Evolutionary conservation across 2,888 invertebrate species (phyloP).

Genomic region (Ochropleura plecta): DNA sequence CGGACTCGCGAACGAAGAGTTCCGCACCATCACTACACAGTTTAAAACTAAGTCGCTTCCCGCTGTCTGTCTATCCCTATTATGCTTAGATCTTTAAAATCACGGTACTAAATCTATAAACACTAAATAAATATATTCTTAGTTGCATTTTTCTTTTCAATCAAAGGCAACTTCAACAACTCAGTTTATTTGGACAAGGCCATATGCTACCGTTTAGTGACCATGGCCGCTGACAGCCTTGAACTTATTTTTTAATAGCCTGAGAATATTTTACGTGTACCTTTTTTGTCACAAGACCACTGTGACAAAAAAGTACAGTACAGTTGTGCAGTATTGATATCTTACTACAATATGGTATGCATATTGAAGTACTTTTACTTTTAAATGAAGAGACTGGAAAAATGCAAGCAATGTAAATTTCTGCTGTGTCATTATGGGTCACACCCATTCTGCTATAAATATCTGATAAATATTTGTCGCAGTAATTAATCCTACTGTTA

Average conservation of each 20-base stretch:
- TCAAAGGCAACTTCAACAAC: background rate
- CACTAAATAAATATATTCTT: background rate
- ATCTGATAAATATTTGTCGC: background rate
- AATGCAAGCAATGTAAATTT: background rate
- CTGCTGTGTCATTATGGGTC: background rate
- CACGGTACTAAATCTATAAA: no score
- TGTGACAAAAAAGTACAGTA: no score
- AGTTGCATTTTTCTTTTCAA: background rate
- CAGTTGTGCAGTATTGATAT: background rate
- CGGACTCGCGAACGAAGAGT: no score
- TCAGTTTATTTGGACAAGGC: constrained; percentile 41
- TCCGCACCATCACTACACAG: no score
- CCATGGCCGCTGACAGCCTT: constrained; percentile 48
- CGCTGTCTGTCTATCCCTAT: no score
- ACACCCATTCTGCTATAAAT: background rate
- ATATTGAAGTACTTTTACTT: background rate
- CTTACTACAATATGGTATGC: background rate
- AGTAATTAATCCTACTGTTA: background rate
- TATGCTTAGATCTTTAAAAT: no score
- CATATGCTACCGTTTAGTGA: constrained; percentile 28
- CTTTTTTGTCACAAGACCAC: constrained; percentile 37
- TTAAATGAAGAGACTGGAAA: background rate
- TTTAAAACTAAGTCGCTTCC: no score
- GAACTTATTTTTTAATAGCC: constrained; percentile 58
- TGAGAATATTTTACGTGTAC: constrained; percentile 20